Conservation (phyloP, 2,113 vertebrate genomes). For the Cyphomyrus plagiostoma region DNA sequence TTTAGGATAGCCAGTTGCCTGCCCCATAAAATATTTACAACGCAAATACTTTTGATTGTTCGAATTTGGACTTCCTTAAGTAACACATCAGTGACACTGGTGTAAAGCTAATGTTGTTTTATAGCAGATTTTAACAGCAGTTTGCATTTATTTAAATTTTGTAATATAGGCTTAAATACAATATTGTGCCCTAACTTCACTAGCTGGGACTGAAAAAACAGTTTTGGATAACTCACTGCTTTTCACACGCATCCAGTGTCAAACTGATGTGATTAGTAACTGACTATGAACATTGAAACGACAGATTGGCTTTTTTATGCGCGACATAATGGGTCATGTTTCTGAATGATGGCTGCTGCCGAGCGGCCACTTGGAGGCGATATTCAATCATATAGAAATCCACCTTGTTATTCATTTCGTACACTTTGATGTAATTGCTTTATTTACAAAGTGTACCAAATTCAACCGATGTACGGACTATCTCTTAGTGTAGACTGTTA, state of each 20-base stretch:
- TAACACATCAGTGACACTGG: background rate
- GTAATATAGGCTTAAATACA: background rate
- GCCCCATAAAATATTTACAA: background rate
- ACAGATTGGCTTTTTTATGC: background rate
- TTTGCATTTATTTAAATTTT: background rate
- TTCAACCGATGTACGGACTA: background rate
- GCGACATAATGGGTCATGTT: background rate
- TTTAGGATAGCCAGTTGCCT: background rate
- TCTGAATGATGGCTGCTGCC: background rate
- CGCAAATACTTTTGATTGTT: background rate
- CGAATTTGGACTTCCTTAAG: background rate
- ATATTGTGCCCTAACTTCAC: background rate
- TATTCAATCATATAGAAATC: background rate
- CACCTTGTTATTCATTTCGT: background rate
- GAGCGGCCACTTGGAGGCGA: slow-evolving; percentile 21
- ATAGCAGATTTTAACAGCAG: background rate
- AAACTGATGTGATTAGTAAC: background rate
- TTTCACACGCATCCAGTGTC: background rate
- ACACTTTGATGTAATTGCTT: background rate
- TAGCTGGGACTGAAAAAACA: background rate
- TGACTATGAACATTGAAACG: background rate
- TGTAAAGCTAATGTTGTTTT: background rate
- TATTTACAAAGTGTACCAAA: background rate
- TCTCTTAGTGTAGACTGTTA: background rate
- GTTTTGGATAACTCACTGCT: background rate